A percentile compares a stretch with the other conserved stretches of the same genome.
These are phyloP conservation scores for Notodonta dromedarius DNA, from an alignment of 2,888 invertebrate species.

Conservation along the genomic window DNA sequence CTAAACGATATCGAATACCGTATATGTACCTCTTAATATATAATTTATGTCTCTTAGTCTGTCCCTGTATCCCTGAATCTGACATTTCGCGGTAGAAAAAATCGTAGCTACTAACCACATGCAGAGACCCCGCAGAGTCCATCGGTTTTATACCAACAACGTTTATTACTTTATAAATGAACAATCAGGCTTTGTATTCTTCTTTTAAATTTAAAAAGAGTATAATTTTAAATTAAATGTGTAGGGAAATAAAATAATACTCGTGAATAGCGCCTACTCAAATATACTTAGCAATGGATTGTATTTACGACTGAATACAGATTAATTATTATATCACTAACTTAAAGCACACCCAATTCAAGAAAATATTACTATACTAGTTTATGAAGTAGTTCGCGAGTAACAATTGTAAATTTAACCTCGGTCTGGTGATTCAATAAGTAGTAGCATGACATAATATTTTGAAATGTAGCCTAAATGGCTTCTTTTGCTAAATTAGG, in stretches of 20 bases:
- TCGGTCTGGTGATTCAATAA: neutral
- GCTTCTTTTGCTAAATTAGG: slow-evolving; percentile 20
- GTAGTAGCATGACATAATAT: neutral
- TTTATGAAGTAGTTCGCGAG: too few species aligned
- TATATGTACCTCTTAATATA: too few species aligned
- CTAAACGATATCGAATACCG: too few species aligned
- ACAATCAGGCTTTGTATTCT: neutral
- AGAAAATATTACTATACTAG: too few species aligned
- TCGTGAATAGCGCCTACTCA: slow-evolving; percentile 22
- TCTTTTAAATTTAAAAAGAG: neutral
- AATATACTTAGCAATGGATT: slow-evolving; percentile 29
- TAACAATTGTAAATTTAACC: neutral
- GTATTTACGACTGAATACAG: neutral
- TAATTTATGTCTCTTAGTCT: slow-evolving; percentile 7
- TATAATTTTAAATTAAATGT: neutral
- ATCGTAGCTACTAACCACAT: neutral
- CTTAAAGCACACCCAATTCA: too few species aligned
- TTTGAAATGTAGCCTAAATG: neutral
- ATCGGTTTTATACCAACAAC: neutral
- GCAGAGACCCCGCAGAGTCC: neutral
- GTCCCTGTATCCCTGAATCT: slow-evolving; percentile 33
- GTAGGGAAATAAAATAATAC: slow-evolving; percentile 16
- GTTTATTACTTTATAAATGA: neutral
- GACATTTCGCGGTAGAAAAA: slow-evolving; percentile 35
- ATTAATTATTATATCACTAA: too few species aligned